Percentiles rank a stretch among this genome's conserved stretches.
Conservation (phyloP, 2,113 vertebrate species). For the zebrafish (Danio rerio) region GRCz12tu NC_133199.1:484501-485000, state of each 20-base stretch:
- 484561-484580: too few species aligned
- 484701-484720: conserved; percentile 3
- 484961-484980: neutral
- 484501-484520: too few species aligned
- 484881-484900: neutral
- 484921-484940: neutral
- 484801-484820: conserved; percentile 53
- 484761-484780: conserved; percentile 40
- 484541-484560: too few species aligned
- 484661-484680: too few species aligned
- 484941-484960: neutral
- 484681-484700: too few species aligned
- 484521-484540: too few species aligned
- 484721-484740: conserved; percentile 13
- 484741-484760: conserved; percentile 43
- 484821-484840: conserved; percentile 44
- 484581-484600: too few species aligned
- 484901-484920: neutral
- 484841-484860: neutral
- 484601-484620: too few species aligned
- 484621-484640: too few species aligned
- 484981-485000: neutral
- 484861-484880: neutral
- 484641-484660: too few species aligned
- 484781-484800: conserved; percentile 41